Conservation (phyloP, 1,140 invertebrate species). For the Linepithema humile region DNA sequence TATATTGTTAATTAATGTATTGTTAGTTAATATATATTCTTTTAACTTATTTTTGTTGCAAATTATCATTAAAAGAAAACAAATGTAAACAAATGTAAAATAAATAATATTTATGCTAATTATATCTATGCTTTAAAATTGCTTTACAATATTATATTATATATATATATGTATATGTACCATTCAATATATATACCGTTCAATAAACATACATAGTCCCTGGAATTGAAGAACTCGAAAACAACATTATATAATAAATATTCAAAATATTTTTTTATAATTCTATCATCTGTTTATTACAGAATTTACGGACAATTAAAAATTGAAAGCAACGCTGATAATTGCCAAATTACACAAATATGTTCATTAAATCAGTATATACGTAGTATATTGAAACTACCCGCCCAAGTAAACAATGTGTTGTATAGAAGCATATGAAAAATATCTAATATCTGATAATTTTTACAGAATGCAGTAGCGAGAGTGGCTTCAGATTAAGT, state of each 20-base stretch:
- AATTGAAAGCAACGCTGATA: not conserved
- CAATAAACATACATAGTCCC: not conserved
- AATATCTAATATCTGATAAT: not conserved
- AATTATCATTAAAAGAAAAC: no score
- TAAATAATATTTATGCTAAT: no score
- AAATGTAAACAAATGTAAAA: no score
- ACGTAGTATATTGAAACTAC: not conserved
- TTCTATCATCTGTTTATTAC: constrained; percentile 39
- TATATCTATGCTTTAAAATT: not conserved
- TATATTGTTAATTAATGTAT: no score
- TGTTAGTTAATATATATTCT: no score
- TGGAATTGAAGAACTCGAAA: not conserved
- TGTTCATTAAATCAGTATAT: not conserved
- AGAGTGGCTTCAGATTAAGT: not conserved
- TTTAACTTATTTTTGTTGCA: no score
- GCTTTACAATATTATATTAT: not conserved
- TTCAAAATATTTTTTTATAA: constrained; percentile 15
- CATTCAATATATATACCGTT: not conserved
- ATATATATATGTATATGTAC: not conserved
- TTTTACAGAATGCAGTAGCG: not conserved
- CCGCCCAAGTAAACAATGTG: not conserved
- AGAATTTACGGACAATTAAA: not conserved
- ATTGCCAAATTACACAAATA: not conserved
- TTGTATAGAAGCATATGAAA: not conserved
- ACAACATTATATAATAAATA: not conserved